Evolutionary conservation across 2,888 invertebrate genomes (phyloP), one percentile per base, ranked within the genome.

Genomic region (Xanthia togata): DNA sequence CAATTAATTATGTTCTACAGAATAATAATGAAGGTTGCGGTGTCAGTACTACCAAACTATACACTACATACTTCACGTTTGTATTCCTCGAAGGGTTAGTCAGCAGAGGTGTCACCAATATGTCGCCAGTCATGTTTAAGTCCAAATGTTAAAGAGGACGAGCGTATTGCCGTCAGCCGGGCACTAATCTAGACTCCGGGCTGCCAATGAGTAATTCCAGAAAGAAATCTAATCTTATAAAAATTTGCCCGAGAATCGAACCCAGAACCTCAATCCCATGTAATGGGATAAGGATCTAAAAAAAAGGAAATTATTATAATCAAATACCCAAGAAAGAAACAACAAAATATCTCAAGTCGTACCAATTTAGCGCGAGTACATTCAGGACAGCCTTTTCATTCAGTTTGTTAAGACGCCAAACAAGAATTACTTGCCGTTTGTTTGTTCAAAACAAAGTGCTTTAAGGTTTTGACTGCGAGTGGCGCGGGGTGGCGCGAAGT

Each of bases 371-470:
- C 47, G 53, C 4, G 20, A 69, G 68, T 35, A 73, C 65, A 63
- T 63, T 70, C 57, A 73, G 79, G 12, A 31, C 68, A 20, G 26
- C 38, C 60, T 69, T 59, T 78, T 79, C 65, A 67, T 62, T 70
- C 20, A 23, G 55, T 70, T 65, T 78, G 55, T 73, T 70, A 50
- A 50, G 60, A 69, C 23, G 59, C 20, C 44, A 62, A 83, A 83
- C 65, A 79, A 70, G 64, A 73, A 70, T 73, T 62, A 65, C 65
- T 79, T 73, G n/a, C n/a, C 26, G 65, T 59, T 81, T 83, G 70
- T 83, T 81, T 67, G 69, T 69, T 11, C 26, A 44, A 70, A 70
- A 83, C 41, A 69, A 68, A 83, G 55, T 31, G 38, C 68, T 69
- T 60, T 35, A n/a, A 44, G 69, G n/a, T n/a, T 59, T 20, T 8